Percentiles rank a stretch among this genome's conserved stretches.
Evolutionary conservation across 2,797 vertebrate species (phyloP).

Genomic region (Peromyscus aztecus): DNA sequence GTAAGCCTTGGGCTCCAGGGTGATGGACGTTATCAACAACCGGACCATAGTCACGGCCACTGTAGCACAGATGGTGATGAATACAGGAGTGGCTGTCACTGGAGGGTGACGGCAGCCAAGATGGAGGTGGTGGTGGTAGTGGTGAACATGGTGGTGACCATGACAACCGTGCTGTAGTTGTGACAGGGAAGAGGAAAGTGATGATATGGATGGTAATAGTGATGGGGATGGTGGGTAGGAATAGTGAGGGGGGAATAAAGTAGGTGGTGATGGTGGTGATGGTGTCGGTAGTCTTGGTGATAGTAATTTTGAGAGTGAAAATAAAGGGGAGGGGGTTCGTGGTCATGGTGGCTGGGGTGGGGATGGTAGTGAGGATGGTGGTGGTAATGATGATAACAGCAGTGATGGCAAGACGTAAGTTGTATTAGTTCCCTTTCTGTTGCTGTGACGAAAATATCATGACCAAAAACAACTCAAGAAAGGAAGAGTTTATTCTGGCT

Average conservation of each 20-base stretch:
- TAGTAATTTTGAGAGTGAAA: neutral
- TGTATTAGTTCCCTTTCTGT: neutral
- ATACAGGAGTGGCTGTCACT: rapidly evolving
- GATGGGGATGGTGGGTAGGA: neutral
- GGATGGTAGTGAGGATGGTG: neutral
- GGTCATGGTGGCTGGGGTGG: neutral
- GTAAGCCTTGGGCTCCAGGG: conserved; percentile 78
- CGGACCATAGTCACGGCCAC: rapidly evolving
- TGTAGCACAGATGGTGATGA: no score
- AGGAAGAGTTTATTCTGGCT: neutral
- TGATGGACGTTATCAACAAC: neutral
- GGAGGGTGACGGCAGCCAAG: neutral
- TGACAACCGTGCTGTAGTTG: neutral
- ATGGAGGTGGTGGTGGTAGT: no score
- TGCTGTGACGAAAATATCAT: neutral
- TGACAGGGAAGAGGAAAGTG: neutral
- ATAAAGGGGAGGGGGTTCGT: neutral
- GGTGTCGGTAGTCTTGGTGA: rapidly evolving
- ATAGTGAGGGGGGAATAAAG: no score
- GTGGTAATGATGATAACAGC: rapidly evolving
- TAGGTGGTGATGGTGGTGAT: rapidly evolving
- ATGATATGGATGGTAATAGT: rapidly evolving
- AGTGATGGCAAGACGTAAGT: neutral
- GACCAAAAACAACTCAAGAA: neutral
- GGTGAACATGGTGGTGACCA: no score